Evolutionary conservation across 1,140 invertebrate species (phyloP).

Genomic region (Drosophila busckii): DNA sequence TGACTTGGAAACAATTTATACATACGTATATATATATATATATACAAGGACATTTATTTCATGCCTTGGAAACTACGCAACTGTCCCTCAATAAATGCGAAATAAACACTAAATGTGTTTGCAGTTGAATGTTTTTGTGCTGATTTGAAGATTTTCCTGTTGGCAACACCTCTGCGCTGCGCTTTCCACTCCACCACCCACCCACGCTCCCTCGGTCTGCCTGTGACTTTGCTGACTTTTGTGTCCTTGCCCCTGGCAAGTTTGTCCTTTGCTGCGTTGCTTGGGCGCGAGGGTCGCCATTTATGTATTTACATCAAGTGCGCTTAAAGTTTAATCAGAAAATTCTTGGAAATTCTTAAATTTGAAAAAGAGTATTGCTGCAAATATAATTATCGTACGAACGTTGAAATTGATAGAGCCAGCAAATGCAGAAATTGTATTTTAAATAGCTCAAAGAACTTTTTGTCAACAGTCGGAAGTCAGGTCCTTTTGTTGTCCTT

Average conservation of each 20-base stretch:
- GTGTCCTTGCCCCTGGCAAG: conserved; percentile 66
- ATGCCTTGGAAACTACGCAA: conserved; percentile 57
- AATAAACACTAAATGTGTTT: conserved; percentile 75
- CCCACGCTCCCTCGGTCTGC: not conserved
- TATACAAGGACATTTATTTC: conserved; percentile 72
- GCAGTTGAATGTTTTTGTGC: conserved; percentile 58
- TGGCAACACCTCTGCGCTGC: conserved; percentile 66
- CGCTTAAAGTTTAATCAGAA: too few relatives aligned
- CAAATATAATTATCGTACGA: too few relatives aligned
- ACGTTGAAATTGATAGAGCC: too few relatives aligned
- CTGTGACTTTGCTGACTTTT: too few relatives aligned
- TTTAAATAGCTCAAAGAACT: too few relatives aligned
- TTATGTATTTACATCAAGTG: conserved; percentile 2
- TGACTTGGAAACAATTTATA: conserved; percentile 75
- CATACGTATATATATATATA: conserved; percentile 26
- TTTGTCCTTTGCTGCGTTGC: conserved; percentile 55
- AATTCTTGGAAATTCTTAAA: too few relatives aligned
- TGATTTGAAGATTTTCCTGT: conserved; percentile 69
- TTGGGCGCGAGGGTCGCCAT: not conserved
- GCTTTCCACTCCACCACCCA: too few relatives aligned
- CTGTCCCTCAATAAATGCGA: conserved; percentile 66
- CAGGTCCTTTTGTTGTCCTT: too few relatives aligned
- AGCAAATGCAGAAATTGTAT: too few relatives aligned
- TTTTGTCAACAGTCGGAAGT: too few relatives aligned
- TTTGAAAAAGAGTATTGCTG: too few relatives aligned